phyloP scores from a whole-genome alignment of 2,113 vertebrate genomes.

The Amia ocellicauda region DNA sequence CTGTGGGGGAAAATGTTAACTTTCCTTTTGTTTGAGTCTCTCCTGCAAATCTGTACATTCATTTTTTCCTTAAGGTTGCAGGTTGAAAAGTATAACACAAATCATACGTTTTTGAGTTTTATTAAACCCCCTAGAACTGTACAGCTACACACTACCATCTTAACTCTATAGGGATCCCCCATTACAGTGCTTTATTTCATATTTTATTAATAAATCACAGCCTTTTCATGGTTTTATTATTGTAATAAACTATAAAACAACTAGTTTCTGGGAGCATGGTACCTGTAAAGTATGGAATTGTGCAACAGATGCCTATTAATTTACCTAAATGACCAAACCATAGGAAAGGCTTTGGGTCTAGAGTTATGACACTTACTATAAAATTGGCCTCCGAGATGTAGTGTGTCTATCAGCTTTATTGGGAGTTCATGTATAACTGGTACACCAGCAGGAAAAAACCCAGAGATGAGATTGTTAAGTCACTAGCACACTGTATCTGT shows the following conservation, averaged over 20 bases:
- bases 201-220: conserved; percentile 7
- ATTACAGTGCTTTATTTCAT: conserved; percentile 8
- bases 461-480: background rate
- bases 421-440: background rate
- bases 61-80: no score
- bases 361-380: background rate
- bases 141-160: no score
- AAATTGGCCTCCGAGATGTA: background rate
- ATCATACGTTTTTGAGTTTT: background rate
- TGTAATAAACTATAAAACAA: conserved; percentile 1
- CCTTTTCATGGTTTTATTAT: background rate
- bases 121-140: background rate
- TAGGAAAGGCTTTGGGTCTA: background rate
- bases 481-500: background rate
- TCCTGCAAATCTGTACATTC: no score
- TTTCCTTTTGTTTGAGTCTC: no score
- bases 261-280: background rate
- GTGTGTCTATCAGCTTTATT: background rate
- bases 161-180: background rate
- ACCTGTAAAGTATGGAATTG: conserved; percentile 8
- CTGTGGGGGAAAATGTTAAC: no score
- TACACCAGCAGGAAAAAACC: background rate
- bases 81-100: no score
- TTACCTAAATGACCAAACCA: background rate
- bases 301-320: conserved; percentile 11